Base-by-base conservation (phyloP, 1,140 invertebrate species). In the Doryteuthis pealeii region DNA sequence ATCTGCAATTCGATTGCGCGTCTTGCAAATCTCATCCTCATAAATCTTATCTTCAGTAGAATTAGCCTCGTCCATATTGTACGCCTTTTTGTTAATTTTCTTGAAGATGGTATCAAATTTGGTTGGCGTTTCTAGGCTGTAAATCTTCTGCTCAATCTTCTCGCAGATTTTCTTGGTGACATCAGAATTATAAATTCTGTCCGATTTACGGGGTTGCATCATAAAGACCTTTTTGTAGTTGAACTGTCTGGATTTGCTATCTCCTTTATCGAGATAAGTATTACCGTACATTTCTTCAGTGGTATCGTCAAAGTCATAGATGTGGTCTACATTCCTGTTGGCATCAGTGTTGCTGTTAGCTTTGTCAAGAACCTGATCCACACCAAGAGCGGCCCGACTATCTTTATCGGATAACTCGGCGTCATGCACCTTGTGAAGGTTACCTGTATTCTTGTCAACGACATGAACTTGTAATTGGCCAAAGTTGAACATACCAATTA, bases 291-390 rank as follows among this genome's bases (percentile, higher is more conserved):
- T 28, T n/a, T 62, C 54, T 1, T 62, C 54, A 12, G 54, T n/a
- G 10, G 54, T 28, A 62, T 62, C 54, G 18, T 62, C 54, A 62
- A 62, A 62, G 54, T 62, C 54, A 62, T 62, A 62, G 6, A 62
- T 62, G 18, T 62, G 54, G 18, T 28, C 54, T 14, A 62, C 26
- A 28, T 62, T 62, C 5, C 54, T 8, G 1, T 62, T 62, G 22
- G 54, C 26, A 18, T 62, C 54, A 0, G 54, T 4, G 54, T 62
- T 1, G 54, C 54, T 62, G 5, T 40, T 40, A 40, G 35, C 35
- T 40, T 40, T 40, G 35, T 40, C 10, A 40, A 40, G 35, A 40
- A 40, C 4, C 10, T 40, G 4, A 40, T 40, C 35, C 10, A 40
- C 35, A 40, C 10, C 4, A 5, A 40, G 35, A 5, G 35, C 10